Base-by-base conservation (phyloP, 1,140 invertebrate genomes). In the Theocolax elegans region DNA sequence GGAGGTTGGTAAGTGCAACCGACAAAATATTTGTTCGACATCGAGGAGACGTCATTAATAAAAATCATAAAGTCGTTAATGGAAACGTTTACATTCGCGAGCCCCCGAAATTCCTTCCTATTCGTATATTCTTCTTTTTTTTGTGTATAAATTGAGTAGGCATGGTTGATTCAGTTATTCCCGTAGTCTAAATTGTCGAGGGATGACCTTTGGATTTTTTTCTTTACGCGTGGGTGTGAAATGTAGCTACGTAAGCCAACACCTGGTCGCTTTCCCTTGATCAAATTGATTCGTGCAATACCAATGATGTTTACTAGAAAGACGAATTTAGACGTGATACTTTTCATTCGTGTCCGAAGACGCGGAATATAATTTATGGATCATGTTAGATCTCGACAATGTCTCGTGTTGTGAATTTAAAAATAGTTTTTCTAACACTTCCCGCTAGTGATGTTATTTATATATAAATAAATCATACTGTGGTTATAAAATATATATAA, bases 11-110 rank as follows among this genome's bases (percentile, higher is more conserved):
- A 72, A 72, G 62, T 62, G 25, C 31, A 27, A 10, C 10, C 68
- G 38, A 29, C 60, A 67, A 72, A 74, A 74, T 76, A 73, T 76
- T 74, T 72, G 65, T 62, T 40, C 68, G 48, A 12, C 49, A 31
- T n/a, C 62, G 64, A 67, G 62, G 31, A 46, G 10, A 25, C 9
- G 38, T 71, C 81, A 82, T 83, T 80, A 83, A 83, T 83, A 83
- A 83, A 81, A 81, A 81, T 81, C 78, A 77, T 78, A 77, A 74
- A 63, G 71, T 78, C 78, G 75, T 81, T 78, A 77, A 74, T 69
- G 76, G 76, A 74, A 78, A 76, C 76, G 74, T 77, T 77, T 76
- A 79, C 71, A 76, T 72, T 73, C 67, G 71, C 68, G 68, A 65
- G 3, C n/a, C n/a, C n/a, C n/a, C n/a, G n/a, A n/a, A n/a, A n/a